Conservation (phyloP, 2,888 invertebrate genomes). For the Nudaria mundana region DNA sequence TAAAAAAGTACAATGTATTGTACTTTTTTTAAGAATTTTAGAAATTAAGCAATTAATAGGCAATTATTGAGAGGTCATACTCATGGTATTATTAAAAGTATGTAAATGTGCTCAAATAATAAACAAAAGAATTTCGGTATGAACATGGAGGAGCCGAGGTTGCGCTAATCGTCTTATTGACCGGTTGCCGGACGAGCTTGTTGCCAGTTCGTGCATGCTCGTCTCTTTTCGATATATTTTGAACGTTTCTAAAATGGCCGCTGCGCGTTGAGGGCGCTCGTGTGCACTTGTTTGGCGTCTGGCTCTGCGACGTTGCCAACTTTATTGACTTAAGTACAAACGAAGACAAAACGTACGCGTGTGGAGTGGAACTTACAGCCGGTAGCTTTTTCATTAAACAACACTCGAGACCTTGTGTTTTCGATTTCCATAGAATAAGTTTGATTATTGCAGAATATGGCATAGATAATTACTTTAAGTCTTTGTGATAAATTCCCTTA, state of each 20-base stretch:
- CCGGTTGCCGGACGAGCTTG: conserved; percentile 77
- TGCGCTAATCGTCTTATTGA: conserved; percentile 80
- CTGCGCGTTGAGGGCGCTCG: conserved; percentile 81
- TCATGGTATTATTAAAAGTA: background rate
- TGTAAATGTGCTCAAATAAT: conserved; percentile 20
- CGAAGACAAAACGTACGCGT: conserved; percentile 80
- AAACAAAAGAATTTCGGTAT: conserved; percentile 60
- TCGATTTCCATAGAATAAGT: conserved; percentile 33
- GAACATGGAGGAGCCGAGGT: conserved; percentile 53
- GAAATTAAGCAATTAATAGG: too few relatives aligned
- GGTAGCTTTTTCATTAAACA: conserved; percentile 67
- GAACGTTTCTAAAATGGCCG: conserved; percentile 64
- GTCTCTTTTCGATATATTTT: conserved; percentile 62
- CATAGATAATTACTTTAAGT: conserved; percentile 50
- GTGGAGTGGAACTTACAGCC: conserved; percentile 73
- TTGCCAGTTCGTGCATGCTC: conserved; percentile 74
- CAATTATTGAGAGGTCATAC: too few relatives aligned
- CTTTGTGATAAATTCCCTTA: conserved; percentile 63
- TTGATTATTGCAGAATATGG: conserved; percentile 44
- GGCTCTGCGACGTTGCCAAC: conserved; percentile 80
- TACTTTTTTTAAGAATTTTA: too few relatives aligned
- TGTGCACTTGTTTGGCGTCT: conserved; percentile 79
- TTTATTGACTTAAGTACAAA: conserved; percentile 77
- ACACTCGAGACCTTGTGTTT: conserved; percentile 49
- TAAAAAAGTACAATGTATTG: too few relatives aligned